Evolutionary conservation across 2,888 invertebrate genomes (phyloP).

Genomic region (Agrilus mali): DNA sequence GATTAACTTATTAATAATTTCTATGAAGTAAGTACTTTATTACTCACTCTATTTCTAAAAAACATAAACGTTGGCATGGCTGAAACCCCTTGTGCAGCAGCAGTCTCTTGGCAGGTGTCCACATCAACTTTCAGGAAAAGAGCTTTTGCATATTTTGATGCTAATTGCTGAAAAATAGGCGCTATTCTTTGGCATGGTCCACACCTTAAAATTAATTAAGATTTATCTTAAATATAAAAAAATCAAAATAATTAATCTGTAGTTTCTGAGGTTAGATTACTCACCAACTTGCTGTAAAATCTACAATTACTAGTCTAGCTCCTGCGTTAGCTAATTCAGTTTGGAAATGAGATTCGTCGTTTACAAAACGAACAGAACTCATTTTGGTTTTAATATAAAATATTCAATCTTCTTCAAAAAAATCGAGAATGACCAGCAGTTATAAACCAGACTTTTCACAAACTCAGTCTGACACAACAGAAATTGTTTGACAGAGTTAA

Average conservation of each 20-base stretch:
- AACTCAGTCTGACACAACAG: too few species aligned
- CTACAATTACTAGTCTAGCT: slow-evolving; percentile 81
- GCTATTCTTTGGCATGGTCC: slow-evolving; percentile 93
- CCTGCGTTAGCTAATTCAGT: slow-evolving; percentile 74
- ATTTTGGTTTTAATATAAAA: slow-evolving; percentile 14
- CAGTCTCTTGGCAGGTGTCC: slow-evolving; percentile 83
- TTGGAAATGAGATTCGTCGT: slow-evolving; percentile 73
- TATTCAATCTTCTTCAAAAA: too few species aligned
- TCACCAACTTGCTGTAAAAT: slow-evolving; percentile 91
- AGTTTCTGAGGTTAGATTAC: slow-evolving; percentile 15
- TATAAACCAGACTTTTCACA: too few species aligned
- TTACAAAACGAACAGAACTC: slow-evolving; percentile 46
- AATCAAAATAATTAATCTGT: background rate
- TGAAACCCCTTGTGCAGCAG: slow-evolving; percentile 75
- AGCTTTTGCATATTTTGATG: slow-evolving; percentile 75
- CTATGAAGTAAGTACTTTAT: background rate
- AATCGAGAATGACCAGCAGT: too few species aligned
- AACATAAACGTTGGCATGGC: slow-evolving; percentile 99
- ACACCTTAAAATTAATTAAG: slow-evolving; percentile 55
- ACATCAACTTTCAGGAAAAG: slow-evolving; percentile 93
- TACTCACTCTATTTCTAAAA: slow-evolving; percentile 64
- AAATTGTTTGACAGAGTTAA: too few species aligned
- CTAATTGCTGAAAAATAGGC: slow-evolving; percentile 81
- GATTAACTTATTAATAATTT: background rate
- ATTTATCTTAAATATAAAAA: background rate